phyloP scores from a whole-genome alignment of 2,113 vertebrate species.

The Pogona vitticeps region DNA sequence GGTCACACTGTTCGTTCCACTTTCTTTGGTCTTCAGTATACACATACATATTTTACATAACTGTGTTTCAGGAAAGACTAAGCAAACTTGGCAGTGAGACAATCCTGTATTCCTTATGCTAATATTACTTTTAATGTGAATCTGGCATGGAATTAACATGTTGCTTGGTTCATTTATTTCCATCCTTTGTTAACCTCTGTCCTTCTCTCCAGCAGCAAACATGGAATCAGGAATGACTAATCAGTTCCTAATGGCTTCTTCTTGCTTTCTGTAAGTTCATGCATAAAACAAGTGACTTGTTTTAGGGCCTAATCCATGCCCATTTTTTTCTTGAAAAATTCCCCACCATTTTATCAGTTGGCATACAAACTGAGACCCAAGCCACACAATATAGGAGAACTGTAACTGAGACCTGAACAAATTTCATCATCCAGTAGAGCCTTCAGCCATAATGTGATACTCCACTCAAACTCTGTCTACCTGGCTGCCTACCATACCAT shows the following conservation, averaged over 20 bases:
- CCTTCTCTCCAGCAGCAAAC: neutral
- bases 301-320: neutral
- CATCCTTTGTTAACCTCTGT: conserved; percentile 22
- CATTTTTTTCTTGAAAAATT: neutral
- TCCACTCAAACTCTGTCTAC: too few species aligned
- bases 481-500: too few species aligned
- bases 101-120: neutral
- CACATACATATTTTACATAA: too few species aligned
- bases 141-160: neutral
- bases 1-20: neutral
- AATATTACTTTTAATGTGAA: conserved; percentile 4
- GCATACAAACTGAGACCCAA: too few species aligned
- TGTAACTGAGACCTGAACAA: too few species aligned
- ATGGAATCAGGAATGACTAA: conserved; percentile 8
- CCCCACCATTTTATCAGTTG: neutral
- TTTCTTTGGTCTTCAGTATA: neutral
- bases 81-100: neutral
- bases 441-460: too few species aligned
- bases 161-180: neutral
- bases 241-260: neutral
- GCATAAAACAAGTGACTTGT: neutral
- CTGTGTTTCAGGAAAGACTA: neutral
- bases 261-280: conserved; percentile 4
- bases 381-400: too few species aligned
- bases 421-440: too few species aligned